Evolutionary conservation across 2,113 vertebrate species (phyloP), one percentile per base, ranked within the genome.

Genomic region (Prunella himalayana): DNA sequence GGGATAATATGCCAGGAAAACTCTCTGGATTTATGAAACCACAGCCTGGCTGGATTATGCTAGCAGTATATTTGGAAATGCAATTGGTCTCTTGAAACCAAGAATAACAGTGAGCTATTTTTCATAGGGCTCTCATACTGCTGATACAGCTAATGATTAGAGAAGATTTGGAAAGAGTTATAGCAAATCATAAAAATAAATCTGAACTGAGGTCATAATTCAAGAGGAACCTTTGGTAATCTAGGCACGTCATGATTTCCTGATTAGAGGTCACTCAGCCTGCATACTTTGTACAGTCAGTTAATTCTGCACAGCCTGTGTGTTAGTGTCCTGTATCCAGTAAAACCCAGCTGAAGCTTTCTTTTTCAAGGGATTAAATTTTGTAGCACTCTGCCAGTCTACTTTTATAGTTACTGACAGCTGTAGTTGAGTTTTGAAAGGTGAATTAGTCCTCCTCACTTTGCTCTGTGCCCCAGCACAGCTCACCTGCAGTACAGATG

Each of bases 131-230:
- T 88, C 75, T 96, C 50, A 27, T 91, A 90, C 50, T 90, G 82
- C 94, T 94, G 94, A 96, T 95, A 86, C 82, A 91, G 90, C 86
- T 95, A 95, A 93, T 94, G 87, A 96, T 93, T 96, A 94, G 78
- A 87, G 85, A 91, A 94, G 63, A 77, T 86, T 90, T 90, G 80
- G 90, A 65, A 92, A 79, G 89, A 96, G 35, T 91, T 94, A 94
- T 70, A 88, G 82, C 79, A 88, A 95, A 94, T 82, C 50, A 59
- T 96, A 94, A 93, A 96, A 95, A 89, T 93, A 87, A 90, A 91
- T 91, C 82, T 79, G 66, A 94, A 80, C 63, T 65, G 77, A 94
- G 61, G 59, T 95, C 71, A 91, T 96, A 92, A 94, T 85, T 96
- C 70, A 92, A 51, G 84, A 90, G 42, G 42, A 96, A 47, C 37